A percentile compares a stretch with the other conserved stretches of the same genome.
Conservation (phyloP, 2,113 vertebrate genomes). For the Dicrurus megarhynchus region DNA sequence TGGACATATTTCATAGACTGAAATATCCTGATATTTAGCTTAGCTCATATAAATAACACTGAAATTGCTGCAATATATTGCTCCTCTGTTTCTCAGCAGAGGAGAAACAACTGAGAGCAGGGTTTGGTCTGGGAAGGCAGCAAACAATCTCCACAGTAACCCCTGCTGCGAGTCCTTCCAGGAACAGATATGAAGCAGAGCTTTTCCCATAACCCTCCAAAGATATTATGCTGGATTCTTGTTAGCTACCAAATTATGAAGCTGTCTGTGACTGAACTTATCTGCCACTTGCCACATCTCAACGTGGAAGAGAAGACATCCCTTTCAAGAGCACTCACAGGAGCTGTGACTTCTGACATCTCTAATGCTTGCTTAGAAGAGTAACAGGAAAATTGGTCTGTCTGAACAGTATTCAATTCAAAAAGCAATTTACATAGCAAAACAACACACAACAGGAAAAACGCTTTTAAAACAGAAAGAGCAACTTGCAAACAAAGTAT, state of each 20-base stretch:
- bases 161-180: neutral
- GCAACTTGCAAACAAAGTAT: neutral
- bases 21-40: neutral
- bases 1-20: neutral
- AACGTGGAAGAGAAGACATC: neutral
- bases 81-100: neutral
- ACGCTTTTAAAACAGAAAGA: neutral
- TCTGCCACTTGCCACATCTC: neutral
- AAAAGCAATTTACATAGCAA: conserved; percentile 28
- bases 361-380: neutral
- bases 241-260: neutral
- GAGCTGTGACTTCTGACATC: neutral
- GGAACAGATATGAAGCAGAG: neutral
- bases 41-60: neutral
- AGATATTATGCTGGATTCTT: neutral
- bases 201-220: neutral
- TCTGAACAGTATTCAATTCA: neutral
- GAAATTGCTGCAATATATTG: neutral
- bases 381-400: neutral
- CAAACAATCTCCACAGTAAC: neutral
- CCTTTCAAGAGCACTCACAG: neutral
- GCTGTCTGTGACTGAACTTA: neutral
- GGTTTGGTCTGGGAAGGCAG: neutral
- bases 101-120: neutral
- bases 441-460: neutral